Percentiles rank a stretch among this genome's conserved stretches.
Conservation (phyloP, 2,888 invertebrate genomes). For the Mesorhabditis spiculigera region DNA sequence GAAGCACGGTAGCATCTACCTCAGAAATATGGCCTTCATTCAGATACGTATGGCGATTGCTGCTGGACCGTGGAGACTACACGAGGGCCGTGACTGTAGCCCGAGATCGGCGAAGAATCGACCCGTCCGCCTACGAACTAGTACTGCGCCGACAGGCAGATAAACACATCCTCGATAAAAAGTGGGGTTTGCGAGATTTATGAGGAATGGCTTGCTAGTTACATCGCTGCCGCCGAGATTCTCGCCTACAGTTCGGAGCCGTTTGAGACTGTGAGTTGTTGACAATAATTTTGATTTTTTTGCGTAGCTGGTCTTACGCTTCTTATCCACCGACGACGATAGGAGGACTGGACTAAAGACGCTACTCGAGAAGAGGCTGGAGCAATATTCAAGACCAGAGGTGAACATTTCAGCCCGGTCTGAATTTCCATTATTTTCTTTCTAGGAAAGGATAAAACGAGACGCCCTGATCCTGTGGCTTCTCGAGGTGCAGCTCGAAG, state of each 20-base stretch:
- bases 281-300: background rate
- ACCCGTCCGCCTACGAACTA: constrained; percentile 44
- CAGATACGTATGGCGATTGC: constrained; percentile 53
- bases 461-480: constrained; percentile 93
- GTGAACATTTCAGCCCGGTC: constrained; percentile 11
- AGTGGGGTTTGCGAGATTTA: constrained; percentile 28
- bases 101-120: constrained; percentile 27
- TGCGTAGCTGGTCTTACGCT: constrained; percentile 21
- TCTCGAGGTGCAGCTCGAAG: constrained; percentile 70
- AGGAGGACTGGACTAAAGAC: constrained; percentile 81
- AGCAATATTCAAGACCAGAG: constrained; percentile 62
- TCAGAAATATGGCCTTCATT: background rate
- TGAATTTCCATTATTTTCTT: background rate
- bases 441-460: constrained; percentile 69
- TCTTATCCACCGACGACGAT: constrained; percentile 59
- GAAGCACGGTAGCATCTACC: constrained; percentile 37
- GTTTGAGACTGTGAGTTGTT: constrained; percentile 77
- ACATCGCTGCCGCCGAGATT: constrained; percentile 69
- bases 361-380: constrained; percentile 79
- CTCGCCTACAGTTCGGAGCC: constrained; percentile 86
- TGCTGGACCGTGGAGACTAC: constrained; percentile 49
- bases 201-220: constrained; percentile 25
- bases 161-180: constrained; percentile 47
- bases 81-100: constrained; percentile 37
- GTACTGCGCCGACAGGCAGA: constrained; percentile 54